Evolutionary conservation across 2,113 vertebrate genomes (phyloP).

Genomic region (Oreochromis niloticus): DNA sequence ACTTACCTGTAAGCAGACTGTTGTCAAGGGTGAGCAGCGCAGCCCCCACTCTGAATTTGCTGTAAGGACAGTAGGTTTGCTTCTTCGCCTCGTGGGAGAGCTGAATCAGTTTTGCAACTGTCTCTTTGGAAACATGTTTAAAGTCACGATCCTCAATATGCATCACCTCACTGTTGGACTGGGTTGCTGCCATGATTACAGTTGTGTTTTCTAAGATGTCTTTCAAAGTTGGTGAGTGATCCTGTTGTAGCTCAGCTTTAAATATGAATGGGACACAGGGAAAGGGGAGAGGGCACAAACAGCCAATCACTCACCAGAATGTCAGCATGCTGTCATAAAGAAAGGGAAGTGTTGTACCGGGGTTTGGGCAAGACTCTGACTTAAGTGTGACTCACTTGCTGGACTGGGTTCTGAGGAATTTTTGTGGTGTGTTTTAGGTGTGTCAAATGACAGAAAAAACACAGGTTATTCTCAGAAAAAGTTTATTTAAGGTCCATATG

Average conservation of each 20-base stretch:
- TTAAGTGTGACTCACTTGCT: not conserved
- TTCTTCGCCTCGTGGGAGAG: slow-evolving; percentile 75
- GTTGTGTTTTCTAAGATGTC: not conserved
- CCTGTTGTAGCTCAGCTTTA: slow-evolving; percentile 13
- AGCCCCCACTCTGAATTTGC: slow-evolving; percentile 87
- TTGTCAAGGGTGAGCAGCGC: slow-evolving; percentile 78
- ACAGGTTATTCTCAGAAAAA: slow-evolving; percentile 27
- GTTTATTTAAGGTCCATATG: slow-evolving; percentile 20
- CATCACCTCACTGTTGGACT: not conserved
- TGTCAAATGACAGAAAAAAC: not conserved
- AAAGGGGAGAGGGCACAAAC: not conserved
- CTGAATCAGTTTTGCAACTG: slow-evolving; percentile 39
- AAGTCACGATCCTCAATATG: not conserved
- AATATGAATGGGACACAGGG: not conserved
- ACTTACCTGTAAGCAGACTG: slow-evolving; percentile 82
- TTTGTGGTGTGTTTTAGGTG: not conserved
- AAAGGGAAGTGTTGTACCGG: not conserved
- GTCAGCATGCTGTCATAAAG: not conserved
- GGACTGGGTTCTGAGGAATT: not conserved
- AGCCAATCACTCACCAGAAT: slow-evolving; percentile 46
- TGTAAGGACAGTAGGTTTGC: slow-evolving; percentile 88
- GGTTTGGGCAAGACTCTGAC: not conserved
- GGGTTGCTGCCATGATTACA: slow-evolving; percentile 22
- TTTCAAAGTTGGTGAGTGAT: not conserved
- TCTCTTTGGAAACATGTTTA: not conserved